These are phyloP conservation scores for Catharus bicknelli DNA, from an alignment of 2,113 vertebrate genomes.

Conservation along the genomic window DNA sequence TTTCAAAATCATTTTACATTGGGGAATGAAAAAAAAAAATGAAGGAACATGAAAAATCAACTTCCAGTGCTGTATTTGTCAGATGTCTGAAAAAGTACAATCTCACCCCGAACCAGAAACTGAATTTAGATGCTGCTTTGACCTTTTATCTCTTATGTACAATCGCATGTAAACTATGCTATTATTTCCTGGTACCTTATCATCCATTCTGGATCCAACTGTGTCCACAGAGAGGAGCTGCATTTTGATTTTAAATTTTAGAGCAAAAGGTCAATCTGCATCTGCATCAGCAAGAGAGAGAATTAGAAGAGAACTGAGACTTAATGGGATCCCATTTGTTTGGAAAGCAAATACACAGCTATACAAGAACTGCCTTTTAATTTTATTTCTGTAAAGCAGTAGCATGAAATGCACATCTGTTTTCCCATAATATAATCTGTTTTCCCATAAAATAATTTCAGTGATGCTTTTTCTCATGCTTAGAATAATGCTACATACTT, in stretches of 20 bases:
- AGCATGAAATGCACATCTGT: neutral
- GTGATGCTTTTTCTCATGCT: neutral
- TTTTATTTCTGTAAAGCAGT: constrained; percentile 17
- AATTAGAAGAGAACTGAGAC: neutral
- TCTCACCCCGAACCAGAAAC: neutral
- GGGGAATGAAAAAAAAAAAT: neutral
- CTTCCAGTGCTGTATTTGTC: neutral
- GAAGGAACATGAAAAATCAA: neutral
- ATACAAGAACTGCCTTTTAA: neutral
- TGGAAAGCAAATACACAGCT: neutral
- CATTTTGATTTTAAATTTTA: constrained; percentile 36
- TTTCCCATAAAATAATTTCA: neutral
- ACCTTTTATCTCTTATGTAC: constrained; percentile 21
- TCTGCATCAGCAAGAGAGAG: neutral
- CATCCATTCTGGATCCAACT: neutral
- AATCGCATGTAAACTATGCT: neutral
- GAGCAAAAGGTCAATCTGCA: constrained; percentile 39
- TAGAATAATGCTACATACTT: neutral
- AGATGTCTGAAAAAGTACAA: neutral
- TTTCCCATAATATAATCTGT: neutral
- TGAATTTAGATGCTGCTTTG: constrained; percentile 25
- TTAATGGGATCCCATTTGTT: neutral
- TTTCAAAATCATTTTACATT: neutral
- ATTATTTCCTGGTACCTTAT: constrained; percentile 33
- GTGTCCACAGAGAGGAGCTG: neutral